Evolutionary conservation across 2,113 vertebrate species (phyloP).

Genomic region (Leptobrachium leishanense): DNA sequence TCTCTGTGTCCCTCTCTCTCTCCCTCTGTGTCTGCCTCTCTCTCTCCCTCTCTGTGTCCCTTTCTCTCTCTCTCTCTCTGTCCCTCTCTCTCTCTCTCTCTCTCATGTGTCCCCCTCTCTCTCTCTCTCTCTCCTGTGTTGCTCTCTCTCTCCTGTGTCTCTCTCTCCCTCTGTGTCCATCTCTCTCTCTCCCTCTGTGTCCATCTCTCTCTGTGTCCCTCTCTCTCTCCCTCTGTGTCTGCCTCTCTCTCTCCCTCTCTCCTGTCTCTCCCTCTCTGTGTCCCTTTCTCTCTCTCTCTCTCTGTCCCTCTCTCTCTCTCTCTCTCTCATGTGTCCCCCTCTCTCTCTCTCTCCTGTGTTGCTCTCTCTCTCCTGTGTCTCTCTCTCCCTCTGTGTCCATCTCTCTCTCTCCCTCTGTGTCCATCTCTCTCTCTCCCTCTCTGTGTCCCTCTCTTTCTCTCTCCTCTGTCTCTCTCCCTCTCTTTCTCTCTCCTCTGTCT

Average conservation of each 20-base stretch:
- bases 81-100: too few relatives aligned
- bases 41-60: too few relatives aligned
- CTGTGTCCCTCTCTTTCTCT: neutral
- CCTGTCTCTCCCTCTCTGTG: neutral
- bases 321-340: neutral
- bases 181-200: too few relatives aligned
- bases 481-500: too few relatives aligned
- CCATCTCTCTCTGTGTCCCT: neutral
- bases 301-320: neutral
- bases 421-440: neutral
- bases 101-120: too few relatives aligned
- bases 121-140: neutral
- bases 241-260: neutral
- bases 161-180: too few relatives aligned
- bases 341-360: neutral
- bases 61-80: too few relatives aligned
- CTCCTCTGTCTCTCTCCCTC: slow-evolving; percentile 33
- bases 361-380: neutral
- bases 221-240: neutral
- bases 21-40: too few relatives aligned
- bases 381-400: too few relatives aligned
- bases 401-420: neutral
- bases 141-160: neutral
- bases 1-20: too few relatives aligned
- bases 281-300: neutral